phyloP scores from a whole-genome alignment of 2,888 invertebrate species.

The Rhagonycha lutea region DNA sequence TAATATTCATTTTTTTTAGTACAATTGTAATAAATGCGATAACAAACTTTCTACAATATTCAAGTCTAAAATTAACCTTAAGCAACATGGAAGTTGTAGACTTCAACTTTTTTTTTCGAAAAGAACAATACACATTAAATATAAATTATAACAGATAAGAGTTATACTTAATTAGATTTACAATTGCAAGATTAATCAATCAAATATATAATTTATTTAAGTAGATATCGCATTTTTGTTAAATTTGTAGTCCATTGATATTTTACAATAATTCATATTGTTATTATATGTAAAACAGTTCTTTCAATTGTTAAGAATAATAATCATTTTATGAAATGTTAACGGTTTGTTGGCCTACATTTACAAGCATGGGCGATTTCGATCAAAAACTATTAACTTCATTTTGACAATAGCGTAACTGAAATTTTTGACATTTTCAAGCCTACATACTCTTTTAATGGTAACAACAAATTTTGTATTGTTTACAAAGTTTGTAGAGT shows the following conservation, averaged over 20 bases:
- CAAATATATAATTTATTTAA: neutral
- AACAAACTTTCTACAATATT: neutral
- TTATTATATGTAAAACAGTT: slow-evolving; percentile 3
- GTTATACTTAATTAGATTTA: slow-evolving; percentile 4
- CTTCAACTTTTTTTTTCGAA: neutral
- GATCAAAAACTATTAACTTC: slow-evolving; percentile 10
- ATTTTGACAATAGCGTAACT: neutral
- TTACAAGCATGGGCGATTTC: slow-evolving; percentile 16
- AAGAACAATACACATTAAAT: neutral
- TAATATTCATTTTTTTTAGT: neutral
- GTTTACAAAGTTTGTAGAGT: neutral
- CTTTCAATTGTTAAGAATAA: slow-evolving; percentile 12
- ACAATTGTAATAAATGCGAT: neutral
- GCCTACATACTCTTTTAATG: neutral
- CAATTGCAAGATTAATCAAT: slow-evolving; percentile 4
- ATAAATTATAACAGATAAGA: neutral
- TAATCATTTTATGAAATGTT: slow-evolving; percentile 18
- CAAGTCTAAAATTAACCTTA: neutral
- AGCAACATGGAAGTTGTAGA: neutral
- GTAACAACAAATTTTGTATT: neutral
- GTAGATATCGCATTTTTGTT: neutral
- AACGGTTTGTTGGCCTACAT: slow-evolving; percentile 25
- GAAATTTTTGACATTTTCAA: neutral
- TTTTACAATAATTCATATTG: neutral
- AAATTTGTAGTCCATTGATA: neutral